phyloP scores from a whole-genome alignment of 2,113 vertebrate genomes.

The Gnathonemus echidnorhynchus region DNA sequence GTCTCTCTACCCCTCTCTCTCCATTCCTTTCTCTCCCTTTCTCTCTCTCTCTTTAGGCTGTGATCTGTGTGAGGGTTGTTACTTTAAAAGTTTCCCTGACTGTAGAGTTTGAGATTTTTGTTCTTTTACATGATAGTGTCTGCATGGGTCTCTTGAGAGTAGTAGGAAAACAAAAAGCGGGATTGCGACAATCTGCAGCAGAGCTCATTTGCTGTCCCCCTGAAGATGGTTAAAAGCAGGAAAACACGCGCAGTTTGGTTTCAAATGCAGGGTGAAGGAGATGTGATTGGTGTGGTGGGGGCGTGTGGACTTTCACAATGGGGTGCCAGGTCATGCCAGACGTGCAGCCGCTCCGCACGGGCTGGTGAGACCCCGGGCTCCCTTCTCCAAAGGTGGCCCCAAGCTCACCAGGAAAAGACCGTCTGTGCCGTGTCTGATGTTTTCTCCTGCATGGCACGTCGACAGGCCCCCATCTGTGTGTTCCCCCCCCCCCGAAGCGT shows the following conservation, averaged over 20 bases:
- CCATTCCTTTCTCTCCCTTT: neutral
- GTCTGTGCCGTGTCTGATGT: neutral
- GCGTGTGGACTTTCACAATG: neutral
- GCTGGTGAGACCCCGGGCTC: neutral
- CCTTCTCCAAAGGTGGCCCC: neutral
- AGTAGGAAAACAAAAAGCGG: neutral
- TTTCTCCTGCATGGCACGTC: neutral
- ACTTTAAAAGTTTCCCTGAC: neutral
- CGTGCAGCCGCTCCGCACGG: neutral
- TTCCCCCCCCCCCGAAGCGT: no score
- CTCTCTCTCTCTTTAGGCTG: neutral
- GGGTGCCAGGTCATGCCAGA: neutral
- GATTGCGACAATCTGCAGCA: neutral
- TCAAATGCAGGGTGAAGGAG: neutral
- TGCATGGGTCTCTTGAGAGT: neutral
- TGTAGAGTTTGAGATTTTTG: neutral
- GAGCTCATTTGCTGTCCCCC: neutral
- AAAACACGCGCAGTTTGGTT: neutral
- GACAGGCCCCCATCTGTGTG: neutral
- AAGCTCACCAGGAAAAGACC: neutral
- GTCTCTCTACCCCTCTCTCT: neutral
- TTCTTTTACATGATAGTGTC: neutral
- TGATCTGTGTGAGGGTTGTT: neutral
- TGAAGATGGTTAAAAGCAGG: neutral
- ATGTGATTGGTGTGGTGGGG: neutral